Evolutionary conservation across 2,888 invertebrate species (phyloP).

Genomic region (Hyalella azteca): DNA sequence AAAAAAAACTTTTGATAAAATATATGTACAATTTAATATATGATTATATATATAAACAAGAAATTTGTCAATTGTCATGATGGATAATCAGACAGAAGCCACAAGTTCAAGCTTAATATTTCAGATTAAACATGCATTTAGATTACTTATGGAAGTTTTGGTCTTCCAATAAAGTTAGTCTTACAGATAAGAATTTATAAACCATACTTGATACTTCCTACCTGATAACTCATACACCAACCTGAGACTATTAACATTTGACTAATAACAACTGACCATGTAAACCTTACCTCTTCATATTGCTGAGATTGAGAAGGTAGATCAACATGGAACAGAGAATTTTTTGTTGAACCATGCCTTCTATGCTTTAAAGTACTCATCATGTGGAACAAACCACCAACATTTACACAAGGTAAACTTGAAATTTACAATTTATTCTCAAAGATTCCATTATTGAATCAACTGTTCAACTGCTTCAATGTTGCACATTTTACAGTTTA

Average conservation of each 20-base stretch:
- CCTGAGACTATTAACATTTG: not conserved
- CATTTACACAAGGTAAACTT: not conserved
- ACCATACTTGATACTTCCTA: not conserved
- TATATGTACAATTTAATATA: not conserved
- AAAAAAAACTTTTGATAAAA: not conserved
- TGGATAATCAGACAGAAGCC: not conserved
- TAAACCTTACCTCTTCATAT: not conserved
- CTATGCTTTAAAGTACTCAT: not conserved
- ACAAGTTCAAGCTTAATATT: not conserved
- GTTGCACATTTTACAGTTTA: no score
- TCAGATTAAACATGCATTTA: not conserved
- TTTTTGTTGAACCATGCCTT: conserved; percentile 20
- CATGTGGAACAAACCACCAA: not conserved
- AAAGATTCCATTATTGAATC: no score
- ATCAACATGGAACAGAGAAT: conserved; percentile 13
- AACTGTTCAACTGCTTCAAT: no score
- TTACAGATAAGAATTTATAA: not conserved
- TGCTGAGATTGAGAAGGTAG: not conserved
- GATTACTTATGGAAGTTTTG: not conserved
- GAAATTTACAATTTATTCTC: no score
- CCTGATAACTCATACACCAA: not conserved
- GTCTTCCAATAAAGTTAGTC: not conserved
- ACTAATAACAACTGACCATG: not conserved
- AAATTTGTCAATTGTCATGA: not conserved
- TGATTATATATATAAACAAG: not conserved